Conservation (phyloP, 2,797 vertebrate genomes). For the Podarcis siculus region DNA sequence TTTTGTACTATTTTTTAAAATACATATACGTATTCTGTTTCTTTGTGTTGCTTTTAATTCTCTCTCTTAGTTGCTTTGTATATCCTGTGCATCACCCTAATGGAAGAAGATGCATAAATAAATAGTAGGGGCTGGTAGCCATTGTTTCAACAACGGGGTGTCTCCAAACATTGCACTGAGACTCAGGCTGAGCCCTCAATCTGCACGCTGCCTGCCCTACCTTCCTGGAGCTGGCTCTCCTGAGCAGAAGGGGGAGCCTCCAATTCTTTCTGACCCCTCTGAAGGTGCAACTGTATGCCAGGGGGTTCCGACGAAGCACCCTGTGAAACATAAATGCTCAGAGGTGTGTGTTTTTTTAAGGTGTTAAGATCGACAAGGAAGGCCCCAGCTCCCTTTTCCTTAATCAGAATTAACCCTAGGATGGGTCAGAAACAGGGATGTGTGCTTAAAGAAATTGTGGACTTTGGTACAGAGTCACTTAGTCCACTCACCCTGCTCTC, state of each 20-base stretch:
- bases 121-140: too few relatives aligned
- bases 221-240: slow-evolving; percentile 27
- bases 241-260: slow-evolving; percentile 37
- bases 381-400: neutral
- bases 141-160: too few relatives aligned
- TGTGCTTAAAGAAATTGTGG: too few relatives aligned
- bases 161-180: neutral
- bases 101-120: too few relatives aligned
- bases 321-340: slow-evolving; percentile 57
- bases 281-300: slow-evolving; percentile 22
- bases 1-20: too few relatives aligned
- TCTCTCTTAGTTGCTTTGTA: too few relatives aligned
- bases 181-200: neutral
- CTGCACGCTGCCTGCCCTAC: neutral
- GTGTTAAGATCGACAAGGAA: accelerated
- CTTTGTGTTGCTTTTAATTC: too few relatives aligned
- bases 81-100: too few relatives aligned
- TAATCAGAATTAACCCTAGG: neutral
- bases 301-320: slow-evolving; percentile 31
- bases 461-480: too few relatives aligned
- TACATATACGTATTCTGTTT: too few relatives aligned
- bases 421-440: neutral
- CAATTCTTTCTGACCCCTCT: slow-evolving; percentile 8
- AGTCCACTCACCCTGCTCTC: too few relatives aligned
- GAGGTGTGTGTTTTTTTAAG: neutral